Base-by-base conservation (phyloP, 2,888 invertebrate genomes). In the Epistrophe grossulariae region DNA sequence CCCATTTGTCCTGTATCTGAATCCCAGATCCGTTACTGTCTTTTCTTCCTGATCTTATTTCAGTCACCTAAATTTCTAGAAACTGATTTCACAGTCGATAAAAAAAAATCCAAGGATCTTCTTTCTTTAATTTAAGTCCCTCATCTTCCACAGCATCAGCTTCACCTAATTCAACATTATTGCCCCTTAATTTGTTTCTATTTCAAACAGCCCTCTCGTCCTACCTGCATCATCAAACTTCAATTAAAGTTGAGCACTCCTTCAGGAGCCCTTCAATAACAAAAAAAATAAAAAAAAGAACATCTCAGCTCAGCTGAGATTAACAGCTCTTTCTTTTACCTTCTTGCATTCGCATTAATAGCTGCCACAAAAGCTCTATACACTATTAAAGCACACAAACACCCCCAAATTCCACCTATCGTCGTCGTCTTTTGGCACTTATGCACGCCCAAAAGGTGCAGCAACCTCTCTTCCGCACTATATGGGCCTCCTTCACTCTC, bases 311-410 rank as follows among this genome's bases (percentile, higher is more conserved):
- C 40, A 19, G 38, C 62, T 62, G 13, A 81, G 52, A 57, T 48
- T 48, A 74, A 81, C 31, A 78, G 78, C 78, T 50, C 80, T 48
- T 76, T 60, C 52, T 24, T 60, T 31, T 55, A 66, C 40, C 31
- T 45, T 45, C 64, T 74, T 74, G 79, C 85, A 76, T 82, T 74
- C 72, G 79, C 85, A 81, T 77, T 80, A 62, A 72, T 80, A 80
- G 77, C 52, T 73, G 48, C 43, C 43, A 84, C 85, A 78, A 81
- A 72, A 64, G 24, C 68, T 70, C 73, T 71, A 85, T 70, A 62
- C 60, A 52, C 64, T 74, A 31, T 24, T 11, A 71, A 71, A 31
- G 45, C 43, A 28, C 73, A 85, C 57, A 50, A n/a, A 62, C 45
- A 48, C 31, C 45, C 38, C 52, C 3, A 55, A 55, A n/a, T 57